Conservation (phyloP, 2,113 vertebrate species). For the Bungarus multicinctus region DNA sequence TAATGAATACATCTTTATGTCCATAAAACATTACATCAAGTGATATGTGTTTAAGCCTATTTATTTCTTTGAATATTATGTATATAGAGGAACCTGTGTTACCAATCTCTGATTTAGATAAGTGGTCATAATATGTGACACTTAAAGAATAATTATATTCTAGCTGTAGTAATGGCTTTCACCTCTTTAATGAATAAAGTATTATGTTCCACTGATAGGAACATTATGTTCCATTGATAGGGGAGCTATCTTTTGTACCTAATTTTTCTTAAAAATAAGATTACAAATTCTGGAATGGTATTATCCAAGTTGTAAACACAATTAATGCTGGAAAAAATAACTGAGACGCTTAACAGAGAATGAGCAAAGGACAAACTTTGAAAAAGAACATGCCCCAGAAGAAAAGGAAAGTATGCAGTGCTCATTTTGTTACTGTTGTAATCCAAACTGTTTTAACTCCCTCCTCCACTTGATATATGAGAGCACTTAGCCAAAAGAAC, state of each 20-base stretch:
- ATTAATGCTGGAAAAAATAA: not conserved
- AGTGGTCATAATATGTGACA: not conserved
- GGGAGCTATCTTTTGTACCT: not conserved
- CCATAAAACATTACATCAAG: not conserved
- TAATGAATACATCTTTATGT: not conserved
- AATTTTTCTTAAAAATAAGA: not conserved
- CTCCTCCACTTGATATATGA: not conserved
- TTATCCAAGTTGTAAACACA: not conserved
- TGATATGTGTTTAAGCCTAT: not conserved
- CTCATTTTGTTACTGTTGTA: not conserved
- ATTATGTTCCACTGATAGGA: not conserved
- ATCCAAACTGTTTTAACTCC: conserved; percentile 4
- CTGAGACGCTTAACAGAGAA: not conserved
- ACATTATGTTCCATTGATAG: not conserved
- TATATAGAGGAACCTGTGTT: not conserved
- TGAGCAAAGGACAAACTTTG: not conserved
- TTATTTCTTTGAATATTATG: not conserved
- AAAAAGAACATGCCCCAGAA: not conserved
- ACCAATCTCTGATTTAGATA: not conserved
- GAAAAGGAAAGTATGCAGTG: not conserved
- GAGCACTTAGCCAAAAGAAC: not conserved
- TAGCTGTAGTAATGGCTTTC: not conserved
- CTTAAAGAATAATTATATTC: not conserved
- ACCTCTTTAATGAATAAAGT: not conserved
- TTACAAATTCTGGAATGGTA: not conserved